Percentiles rank a stretch among this genome's conserved stretches.
phyloP scores from a whole-genome alignment of 1,140 invertebrate genomes.

The Leucophenga varia region DNA sequence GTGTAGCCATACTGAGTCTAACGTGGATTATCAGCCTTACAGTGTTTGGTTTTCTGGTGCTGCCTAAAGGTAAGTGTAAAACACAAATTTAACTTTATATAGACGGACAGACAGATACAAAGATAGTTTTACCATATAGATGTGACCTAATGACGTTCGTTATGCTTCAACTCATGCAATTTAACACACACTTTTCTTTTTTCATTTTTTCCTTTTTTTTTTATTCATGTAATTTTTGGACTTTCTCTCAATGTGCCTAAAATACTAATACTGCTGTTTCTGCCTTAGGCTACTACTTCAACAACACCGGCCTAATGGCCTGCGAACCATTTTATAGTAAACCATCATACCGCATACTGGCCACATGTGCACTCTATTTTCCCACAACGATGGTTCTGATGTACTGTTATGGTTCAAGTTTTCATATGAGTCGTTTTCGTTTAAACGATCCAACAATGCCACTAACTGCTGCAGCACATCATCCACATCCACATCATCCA shows the following conservation, averaged over 20 bases:
- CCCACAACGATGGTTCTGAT: slow-evolving; percentile 86
- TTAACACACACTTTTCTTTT: no score
- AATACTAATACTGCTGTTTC: no score
- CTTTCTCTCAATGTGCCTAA: not conserved
- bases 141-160: not conserved
- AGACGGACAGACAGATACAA: not conserved
- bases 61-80: slow-evolving; percentile 66
- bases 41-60: slow-evolving; percentile 74
- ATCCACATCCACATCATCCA: slow-evolving; percentile 43
- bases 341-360: slow-evolving; percentile 73
- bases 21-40: slow-evolving; percentile 81
- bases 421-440: slow-evolving; percentile 79
- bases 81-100: no score
- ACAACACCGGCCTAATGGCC: slow-evolving; percentile 77
- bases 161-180: no score
- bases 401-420: slow-evolving; percentile 86
- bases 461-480: slow-evolving; percentile 52
- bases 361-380: slow-evolving; percentile 83
- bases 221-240: no score
- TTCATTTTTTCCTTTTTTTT: no score
- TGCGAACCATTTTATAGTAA: slow-evolving; percentile 82
- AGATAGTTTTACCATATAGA: no score
- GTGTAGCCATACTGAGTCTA: slow-evolving; percentile 76
- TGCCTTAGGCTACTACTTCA: slow-evolving; percentile 79
- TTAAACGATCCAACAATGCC: slow-evolving; percentile 61